Conservation (phyloP, 2,888 invertebrate genomes). For the Drosophila seclusa region DNA sequence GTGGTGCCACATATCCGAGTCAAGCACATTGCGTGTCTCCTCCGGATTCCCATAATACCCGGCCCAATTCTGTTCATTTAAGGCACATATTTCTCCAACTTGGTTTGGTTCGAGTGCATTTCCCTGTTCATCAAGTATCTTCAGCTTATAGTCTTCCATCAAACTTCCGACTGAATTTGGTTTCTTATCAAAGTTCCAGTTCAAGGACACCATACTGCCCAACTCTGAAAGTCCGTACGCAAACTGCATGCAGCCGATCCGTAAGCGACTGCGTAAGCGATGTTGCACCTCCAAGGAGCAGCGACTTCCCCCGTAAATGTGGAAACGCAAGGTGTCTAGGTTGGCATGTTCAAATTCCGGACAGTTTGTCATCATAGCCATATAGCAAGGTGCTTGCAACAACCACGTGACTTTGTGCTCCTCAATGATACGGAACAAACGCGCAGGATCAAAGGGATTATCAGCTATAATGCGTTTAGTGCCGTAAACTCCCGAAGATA, state of each 20-base stretch:
- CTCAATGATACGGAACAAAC: conserved; percentile 60
- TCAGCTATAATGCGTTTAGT: too few species aligned
- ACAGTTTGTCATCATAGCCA: conserved; percentile 59
- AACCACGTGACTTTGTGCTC: conserved; percentile 66
- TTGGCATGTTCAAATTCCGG: conserved; percentile 53
- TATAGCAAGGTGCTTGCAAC: conserved; percentile 55
- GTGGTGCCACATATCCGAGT: accelerated
- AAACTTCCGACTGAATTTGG: conserved; percentile 76
- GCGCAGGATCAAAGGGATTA: too few species aligned
- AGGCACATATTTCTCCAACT: conserved; percentile 24
- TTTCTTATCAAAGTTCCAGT: conserved; percentile 57
- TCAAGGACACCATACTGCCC: conserved; percentile 52
- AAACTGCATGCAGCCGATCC: conserved; percentile 57
- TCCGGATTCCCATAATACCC: conserved; percentile 80
- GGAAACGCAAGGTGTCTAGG: conserved; percentile 58
- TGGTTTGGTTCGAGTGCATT: too few species aligned
- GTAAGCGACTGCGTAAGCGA: conserved; percentile 61
- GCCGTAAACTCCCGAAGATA: too few species aligned
- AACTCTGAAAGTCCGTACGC: conserved; percentile 78
- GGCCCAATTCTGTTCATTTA: conserved; percentile 62
- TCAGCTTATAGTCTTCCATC: conserved; percentile 58
- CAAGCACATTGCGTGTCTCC: conserved; percentile 47
- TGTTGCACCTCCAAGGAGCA: conserved; percentile 62
- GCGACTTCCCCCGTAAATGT: conserved; percentile 67
- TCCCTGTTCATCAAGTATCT: conserved; percentile 60